phyloP scores from a whole-genome alignment of 2,797 vertebrate genomes.

The Peromyscus aztecus region DNA sequence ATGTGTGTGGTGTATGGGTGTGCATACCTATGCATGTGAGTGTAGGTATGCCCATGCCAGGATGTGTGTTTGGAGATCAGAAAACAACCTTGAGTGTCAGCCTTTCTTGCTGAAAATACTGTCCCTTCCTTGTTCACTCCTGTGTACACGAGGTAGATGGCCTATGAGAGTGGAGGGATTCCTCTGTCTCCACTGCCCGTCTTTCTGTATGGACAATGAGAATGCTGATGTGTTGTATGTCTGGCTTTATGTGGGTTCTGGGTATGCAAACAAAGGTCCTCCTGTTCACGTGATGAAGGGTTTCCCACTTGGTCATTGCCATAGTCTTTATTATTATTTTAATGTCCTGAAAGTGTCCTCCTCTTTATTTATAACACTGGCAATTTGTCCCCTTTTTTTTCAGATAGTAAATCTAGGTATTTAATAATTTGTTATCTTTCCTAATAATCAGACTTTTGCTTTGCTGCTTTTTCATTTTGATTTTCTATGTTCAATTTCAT shows the following conservation, averaged over 20 bases:
- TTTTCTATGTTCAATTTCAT: not conserved
- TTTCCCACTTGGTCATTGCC: not conserved
- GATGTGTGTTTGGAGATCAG: not conserved
- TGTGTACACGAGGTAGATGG: too few species aligned
- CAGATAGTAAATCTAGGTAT: not conserved
- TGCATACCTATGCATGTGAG: not conserved
- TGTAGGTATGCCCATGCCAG: not conserved
- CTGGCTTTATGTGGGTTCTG: not conserved
- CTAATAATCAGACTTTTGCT: not conserved
- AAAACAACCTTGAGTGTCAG: not conserved
- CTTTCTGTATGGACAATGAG: not conserved
- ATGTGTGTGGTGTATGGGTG: not conserved
- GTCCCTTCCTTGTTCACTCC: not conserved
- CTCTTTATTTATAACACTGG: not conserved
- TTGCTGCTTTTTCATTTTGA: not conserved
- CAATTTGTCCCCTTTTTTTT: not conserved
- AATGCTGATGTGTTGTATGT: not conserved
- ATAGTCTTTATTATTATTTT: not conserved
- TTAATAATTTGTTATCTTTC: not conserved
- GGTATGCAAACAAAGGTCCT: not conserved
- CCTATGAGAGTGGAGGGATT: not conserved
- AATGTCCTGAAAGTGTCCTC: not conserved
- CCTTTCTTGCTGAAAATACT: not conserved
- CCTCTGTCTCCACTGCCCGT: too few species aligned
- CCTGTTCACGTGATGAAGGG: not conserved